Evolutionary conservation across 1,140 invertebrate genomes (phyloP), one percentile per base, ranked within the genome.

Genomic region (Pemphigus obesinymphae): DNA sequence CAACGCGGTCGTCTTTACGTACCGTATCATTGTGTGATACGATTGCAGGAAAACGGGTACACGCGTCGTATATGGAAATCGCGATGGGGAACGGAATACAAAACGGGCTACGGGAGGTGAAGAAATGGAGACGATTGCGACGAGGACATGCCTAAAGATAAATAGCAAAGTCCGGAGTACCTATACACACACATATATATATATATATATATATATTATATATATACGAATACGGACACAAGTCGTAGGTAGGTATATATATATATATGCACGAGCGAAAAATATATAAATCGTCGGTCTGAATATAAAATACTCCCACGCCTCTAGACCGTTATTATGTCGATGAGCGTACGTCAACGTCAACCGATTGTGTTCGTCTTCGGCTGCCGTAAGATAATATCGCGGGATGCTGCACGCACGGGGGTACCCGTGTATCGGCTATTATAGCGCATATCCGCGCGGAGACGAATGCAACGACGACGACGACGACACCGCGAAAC

Each of bases 281-380:
- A 11, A 10, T 8, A 63, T 17, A 63, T 10, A 66, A 34, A 66
- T 34, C 17, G 8, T 20, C 5, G 34, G 29, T 31, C 73, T 34
- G 73, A 17, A 58, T 11, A 3, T 2, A 40, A 8, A 37, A 37
- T 37, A 78, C 73, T 78, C 73, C 73, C 73, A 78, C 73, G 73
- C 73, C 50, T 58, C 31, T 7, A 50, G 43, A 7, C 50, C 73
- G 73, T 78, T 78, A 58, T 78, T 40, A 78, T 40, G 73, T 58
- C 50, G 73, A 58, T 37, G 73, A 31, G 73, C 73, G 73, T 58
- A 78, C 73, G 50, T 78, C 73, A 78, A 78, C 73, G 73, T 78
- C 73, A 78, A 37, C 73, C 73, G 73, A 53, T 53, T 53, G 50
- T 78, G 23, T 55, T n/a, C 37, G 37, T 43, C 66, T 29, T 10